These are phyloP conservation scores for silkworm (Bombyx mori) DNA, from an alignment of 1,140 invertebrate genomes.

Conservation along the genomic window ASM3026992v2 NC_085130.1:1432501-1433000, in stretches of 20 bases:
- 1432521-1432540: conserved; percentile 37
- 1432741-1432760: conserved; percentile 32
- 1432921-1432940: no score
- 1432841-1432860: no score
- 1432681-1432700: conserved; percentile 45
- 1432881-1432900: no score
- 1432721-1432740: conserved; percentile 37
- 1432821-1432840: background rate
- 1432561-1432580: conserved; percentile 28
- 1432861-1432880: no score
- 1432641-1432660: conserved; percentile 23
- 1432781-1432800: background rate
- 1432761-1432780: conserved; percentile 19
- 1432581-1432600: conserved; percentile 35
- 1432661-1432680: conserved; percentile 32
- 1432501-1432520: conserved; percentile 40
- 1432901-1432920: no score
- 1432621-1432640: conserved; percentile 40
- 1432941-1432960: no score
- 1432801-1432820: background rate
- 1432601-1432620: conserved; percentile 31
- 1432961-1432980: no score
- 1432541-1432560: conserved; percentile 22
- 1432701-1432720: conserved; percentile 47
- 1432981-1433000: no score